These are phyloP conservation scores for Apostichopus leukothele DNA, from an alignment of 53 echinoderm and acorn worm species.

Conservation along the genomic window DNA sequence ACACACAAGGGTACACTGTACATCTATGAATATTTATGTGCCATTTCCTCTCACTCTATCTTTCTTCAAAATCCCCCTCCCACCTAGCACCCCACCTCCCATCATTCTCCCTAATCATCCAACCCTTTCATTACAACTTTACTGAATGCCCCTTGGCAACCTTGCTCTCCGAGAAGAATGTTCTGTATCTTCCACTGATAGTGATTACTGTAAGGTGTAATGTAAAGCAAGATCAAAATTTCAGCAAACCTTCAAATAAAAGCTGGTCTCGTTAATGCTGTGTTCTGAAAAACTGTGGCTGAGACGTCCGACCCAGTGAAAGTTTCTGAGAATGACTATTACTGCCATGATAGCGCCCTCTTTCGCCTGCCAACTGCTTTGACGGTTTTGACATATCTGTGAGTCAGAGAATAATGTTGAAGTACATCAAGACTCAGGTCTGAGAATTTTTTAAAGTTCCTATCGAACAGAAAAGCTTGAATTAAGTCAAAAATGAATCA, in stretches of 20 bases:
- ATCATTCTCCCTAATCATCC: no score
- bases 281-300: slow-evolving; percentile 51
- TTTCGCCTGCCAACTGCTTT: slow-evolving; percentile 89
- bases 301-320: slow-evolving; percentile 84
- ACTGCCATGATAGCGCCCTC: slow-evolving; percentile 95
- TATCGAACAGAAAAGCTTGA: neutral
- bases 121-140: no score
- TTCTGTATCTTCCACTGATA: neutral
- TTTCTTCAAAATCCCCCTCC: neutral
- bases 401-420: neutral
- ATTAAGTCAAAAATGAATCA: neutral
- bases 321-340: slow-evolving; percentile 70
- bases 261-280: slow-evolving; percentile 48
- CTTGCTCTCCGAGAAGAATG: no score
- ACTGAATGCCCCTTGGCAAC: no score
- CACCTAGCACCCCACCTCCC: neutral
- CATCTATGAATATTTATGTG: no score
- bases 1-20: no score
- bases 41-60: no score
- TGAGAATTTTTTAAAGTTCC: no score
- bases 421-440: neutral
- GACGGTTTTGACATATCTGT: slow-evolving; percentile 76
- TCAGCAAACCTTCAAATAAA: slow-evolving; percentile 69
- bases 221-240: neutral
- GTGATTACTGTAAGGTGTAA: neutral